phyloP scores from a whole-genome alignment of 2,888 invertebrate genomes.

The Drosophila monieri region DNA sequence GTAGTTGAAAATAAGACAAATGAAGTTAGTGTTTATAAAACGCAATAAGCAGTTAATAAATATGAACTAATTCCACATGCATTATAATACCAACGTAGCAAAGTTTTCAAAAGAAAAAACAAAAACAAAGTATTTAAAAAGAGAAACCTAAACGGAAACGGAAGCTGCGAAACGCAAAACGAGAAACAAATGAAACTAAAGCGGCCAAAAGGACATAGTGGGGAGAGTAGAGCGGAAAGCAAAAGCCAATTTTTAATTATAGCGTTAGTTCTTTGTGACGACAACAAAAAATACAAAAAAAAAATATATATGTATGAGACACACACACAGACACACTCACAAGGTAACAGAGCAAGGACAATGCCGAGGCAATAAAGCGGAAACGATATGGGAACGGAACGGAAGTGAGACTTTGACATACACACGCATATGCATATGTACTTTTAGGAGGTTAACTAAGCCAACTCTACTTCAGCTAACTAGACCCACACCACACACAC shows the following conservation, averaged over 20 bases:
- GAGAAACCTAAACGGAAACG: constrained; percentile 28
- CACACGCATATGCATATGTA: constrained; percentile 45
- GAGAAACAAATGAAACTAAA: constrained; percentile 59
- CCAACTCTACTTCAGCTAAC: constrained; percentile 34
- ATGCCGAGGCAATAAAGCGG: constrained; percentile 32
- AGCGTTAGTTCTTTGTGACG: constrained; percentile 41
- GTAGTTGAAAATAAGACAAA: constrained; percentile 69
- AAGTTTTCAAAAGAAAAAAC: constrained; percentile 61
- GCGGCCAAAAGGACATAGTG: constrained; percentile 60
- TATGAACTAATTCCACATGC: constrained; percentile 32
- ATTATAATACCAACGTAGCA: constrained; percentile 56
- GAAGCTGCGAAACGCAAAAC: constrained; percentile 42
- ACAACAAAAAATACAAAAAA: constrained; percentile 7
- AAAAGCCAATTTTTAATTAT: constrained; percentile 63
- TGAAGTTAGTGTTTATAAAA: constrained; percentile 75
- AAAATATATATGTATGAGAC: constrained; percentile 25
- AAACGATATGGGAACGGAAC: constrained; percentile 10
- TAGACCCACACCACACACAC: constrained; percentile 18
- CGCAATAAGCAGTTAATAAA: constrained; percentile 62
- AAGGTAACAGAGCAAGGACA: constrained; percentile 36
- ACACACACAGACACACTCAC: constrained; percentile 9
- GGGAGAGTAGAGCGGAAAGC: constrained; percentile 20
- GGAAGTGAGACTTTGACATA: too few relatives aligned
- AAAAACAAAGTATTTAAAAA: constrained; percentile 36
- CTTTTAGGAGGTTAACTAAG: constrained; percentile 23